phyloP scores from a whole-genome alignment of 2,888 invertebrate species.

The Dermolepida albohirtum region DNA sequence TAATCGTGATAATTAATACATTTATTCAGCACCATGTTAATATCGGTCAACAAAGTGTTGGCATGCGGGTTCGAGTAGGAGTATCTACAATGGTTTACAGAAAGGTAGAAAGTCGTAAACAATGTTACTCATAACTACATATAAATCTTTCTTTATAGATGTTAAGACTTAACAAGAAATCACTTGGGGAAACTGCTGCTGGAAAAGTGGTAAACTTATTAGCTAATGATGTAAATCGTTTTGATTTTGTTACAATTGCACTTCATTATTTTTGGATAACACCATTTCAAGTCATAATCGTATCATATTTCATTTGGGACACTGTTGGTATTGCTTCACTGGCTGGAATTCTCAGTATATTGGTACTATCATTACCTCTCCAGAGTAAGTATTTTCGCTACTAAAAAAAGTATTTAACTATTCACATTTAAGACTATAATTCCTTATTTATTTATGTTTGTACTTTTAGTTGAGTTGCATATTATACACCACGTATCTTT shows the following conservation, averaged over 20 bases:
- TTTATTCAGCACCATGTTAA: constrained; percentile 71
- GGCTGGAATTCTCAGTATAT: constrained; percentile 71
- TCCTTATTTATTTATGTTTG: no score
- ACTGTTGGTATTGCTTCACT: constrained; percentile 69
- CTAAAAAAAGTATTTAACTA: no score
- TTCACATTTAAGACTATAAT: no score
- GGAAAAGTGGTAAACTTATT: constrained; percentile 86
- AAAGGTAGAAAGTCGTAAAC: constrained; percentile 70
- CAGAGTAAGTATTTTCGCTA: constrained; percentile 62
- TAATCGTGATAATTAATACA: constrained; percentile 41
- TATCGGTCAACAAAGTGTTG: constrained; percentile 70
- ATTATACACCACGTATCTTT: no score
- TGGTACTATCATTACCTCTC: constrained; percentile 65
- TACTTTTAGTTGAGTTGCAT: no score
- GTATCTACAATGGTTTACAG: constrained; percentile 80
- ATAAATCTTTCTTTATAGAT: constrained; percentile 62
- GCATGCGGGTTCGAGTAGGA: constrained; percentile 80
- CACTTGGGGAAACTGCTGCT: constrained; percentile 83
- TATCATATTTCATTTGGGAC: constrained; percentile 70
- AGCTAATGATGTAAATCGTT: constrained; percentile 86
- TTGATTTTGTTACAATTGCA: constrained; percentile 77
- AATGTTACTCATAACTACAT: background rate
- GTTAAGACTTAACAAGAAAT: constrained; percentile 72
- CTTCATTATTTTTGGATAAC: constrained; percentile 84
- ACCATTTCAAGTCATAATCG: constrained; percentile 77